Percentiles rank a stretch among this genome's conserved stretches.
These are phyloP conservation scores for Champsocephalus gunnari DNA, from an alignment of 2,797 vertebrate species.

Conservation along the genomic window DNA sequence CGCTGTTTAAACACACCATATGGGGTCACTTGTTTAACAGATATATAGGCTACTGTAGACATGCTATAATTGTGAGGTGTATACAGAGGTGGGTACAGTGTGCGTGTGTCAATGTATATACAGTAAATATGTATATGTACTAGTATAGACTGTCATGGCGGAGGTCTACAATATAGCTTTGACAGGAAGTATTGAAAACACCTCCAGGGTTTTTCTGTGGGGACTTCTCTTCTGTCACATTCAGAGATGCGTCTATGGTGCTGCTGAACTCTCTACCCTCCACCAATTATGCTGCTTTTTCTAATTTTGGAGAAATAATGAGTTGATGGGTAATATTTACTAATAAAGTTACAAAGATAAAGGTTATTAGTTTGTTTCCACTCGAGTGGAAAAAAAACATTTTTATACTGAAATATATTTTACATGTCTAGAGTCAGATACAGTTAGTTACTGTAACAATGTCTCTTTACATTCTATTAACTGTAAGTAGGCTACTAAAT, in stretches of 20 bases:
- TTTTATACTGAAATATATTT: conserved; percentile 86
- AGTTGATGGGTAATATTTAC: conserved; percentile 70
- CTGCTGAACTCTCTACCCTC: conserved; percentile 58
- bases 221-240: conserved; percentile 30
- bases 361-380: conserved; percentile 49
- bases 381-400: conserved; percentile 2
- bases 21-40: conserved; percentile 18
- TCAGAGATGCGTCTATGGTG: conserved; percentile 40
- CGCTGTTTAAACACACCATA: conserved; percentile 30
- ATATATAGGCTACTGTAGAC: conserved; percentile 24
- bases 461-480: conserved; percentile 28
- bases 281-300: conserved; percentile 74
- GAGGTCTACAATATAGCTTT: background rate
- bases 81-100: conserved; percentile 19
- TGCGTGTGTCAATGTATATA: background rate
- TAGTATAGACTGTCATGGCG: conserved; percentile 9
- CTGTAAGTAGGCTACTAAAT: background rate
- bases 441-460: conserved; percentile 81
- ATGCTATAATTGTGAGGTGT: conserved; percentile 23
- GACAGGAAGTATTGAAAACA: conserved; percentile 28
- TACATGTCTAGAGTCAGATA: conserved; percentile 79
- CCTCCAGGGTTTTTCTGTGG: conserved; percentile 21
- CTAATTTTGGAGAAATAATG: conserved; percentile 49
- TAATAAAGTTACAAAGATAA: conserved; percentile 51
- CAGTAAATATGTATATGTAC: conserved; percentile 1